A percentile compares a stretch with the other conserved stretches of the same genome.
Evolutionary conservation across 2,113 vertebrate genomes (phyloP).

Genomic region (Hyla sarda): DNA sequence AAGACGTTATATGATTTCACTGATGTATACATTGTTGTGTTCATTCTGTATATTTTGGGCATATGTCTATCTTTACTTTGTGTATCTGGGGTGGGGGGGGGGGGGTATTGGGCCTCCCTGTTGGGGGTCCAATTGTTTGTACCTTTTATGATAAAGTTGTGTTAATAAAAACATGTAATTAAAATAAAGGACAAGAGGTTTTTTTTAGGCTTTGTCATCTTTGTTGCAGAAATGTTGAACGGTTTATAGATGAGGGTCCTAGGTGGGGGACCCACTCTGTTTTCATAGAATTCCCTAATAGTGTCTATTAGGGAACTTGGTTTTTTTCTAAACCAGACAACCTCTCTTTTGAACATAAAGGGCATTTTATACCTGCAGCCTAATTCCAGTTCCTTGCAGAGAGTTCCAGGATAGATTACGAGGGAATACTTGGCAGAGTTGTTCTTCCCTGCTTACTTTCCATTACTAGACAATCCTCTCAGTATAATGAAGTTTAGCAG

Average conservation of each 20-base stretch:
- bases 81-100: too few species aligned
- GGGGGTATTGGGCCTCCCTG: too few species aligned
- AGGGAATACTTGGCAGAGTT: conserved; percentile 7
- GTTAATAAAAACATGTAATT: too few species aligned
- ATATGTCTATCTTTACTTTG: too few species aligned
- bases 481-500: background rate
- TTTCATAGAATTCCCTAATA: background rate
- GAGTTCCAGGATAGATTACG: background rate
- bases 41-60: too few species aligned
- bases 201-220: background rate
- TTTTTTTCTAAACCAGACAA: background rate
- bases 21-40: too few species aligned
- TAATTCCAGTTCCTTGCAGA: background rate
- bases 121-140: too few species aligned
- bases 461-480: background rate
- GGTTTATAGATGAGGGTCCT: background rate
- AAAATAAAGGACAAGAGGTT: background rate
- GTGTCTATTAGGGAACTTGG: background rate
- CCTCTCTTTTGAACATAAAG: background rate
- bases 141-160: too few species aligned
- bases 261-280: background rate
- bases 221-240: too few species aligned
- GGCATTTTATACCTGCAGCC: background rate
- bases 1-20: too few species aligned
- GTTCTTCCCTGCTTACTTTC: background rate